Evolutionary conservation across 23 tunicate genomes (phyloP).

Genomic region (Trididemnum clinides): DNA sequence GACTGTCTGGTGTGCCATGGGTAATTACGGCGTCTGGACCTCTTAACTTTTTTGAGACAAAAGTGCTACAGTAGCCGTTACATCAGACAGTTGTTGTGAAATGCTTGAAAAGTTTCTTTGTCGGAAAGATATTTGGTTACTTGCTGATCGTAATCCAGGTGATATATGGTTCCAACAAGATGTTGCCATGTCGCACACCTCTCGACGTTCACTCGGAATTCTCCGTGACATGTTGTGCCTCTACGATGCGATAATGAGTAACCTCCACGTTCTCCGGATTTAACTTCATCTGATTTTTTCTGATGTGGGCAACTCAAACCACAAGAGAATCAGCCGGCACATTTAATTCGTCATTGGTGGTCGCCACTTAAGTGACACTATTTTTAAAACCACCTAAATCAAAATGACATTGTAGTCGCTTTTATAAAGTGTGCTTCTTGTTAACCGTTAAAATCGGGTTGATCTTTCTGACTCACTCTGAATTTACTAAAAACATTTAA

Average conservation of each 20-base stretch:
- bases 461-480: too few species aligned
- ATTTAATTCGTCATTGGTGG: neutral
- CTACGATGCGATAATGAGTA: neutral
- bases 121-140: neutral
- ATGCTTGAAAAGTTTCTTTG: neutral
- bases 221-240: neutral
- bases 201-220: too few species aligned
- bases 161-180: slow-evolving; percentile 7
- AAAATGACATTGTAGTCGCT: too few species aligned
- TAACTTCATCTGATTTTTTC: neutral
- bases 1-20: slow-evolving; percentile 1
- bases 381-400: too few species aligned
- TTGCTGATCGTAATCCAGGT: neutral
- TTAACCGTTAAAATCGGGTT: too few species aligned
- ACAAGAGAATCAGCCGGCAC: neutral
- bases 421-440: too few species aligned
- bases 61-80: neutral
- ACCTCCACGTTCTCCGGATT: slow-evolving; percentile 1
- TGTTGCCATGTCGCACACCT: too few species aligned
- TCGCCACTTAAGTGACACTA: neutral
- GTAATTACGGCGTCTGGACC: neutral
- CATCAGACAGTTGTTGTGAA: neutral
- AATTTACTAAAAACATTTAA: too few species aligned
- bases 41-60: neutral
- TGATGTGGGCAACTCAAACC: neutral